phyloP scores from a whole-genome alignment of 2,888 invertebrate genomes.

The Orchestes rusci region DNA sequence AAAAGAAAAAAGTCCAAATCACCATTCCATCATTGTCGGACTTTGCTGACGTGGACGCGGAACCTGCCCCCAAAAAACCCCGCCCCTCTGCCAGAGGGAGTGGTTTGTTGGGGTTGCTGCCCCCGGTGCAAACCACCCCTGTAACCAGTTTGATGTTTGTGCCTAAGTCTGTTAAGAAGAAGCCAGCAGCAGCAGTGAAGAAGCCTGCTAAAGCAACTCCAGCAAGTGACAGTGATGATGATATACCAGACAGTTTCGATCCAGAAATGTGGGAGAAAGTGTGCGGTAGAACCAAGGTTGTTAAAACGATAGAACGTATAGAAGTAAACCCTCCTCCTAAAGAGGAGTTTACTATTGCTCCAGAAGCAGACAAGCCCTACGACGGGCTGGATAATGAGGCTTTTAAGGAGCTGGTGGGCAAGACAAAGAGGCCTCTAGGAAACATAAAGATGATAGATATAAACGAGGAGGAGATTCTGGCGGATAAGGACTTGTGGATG shows the following conservation, averaged over 20 bases:
- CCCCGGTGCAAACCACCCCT: conserved; percentile 33
- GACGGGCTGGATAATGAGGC: conserved; percentile 48
- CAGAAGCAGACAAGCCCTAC: conserved; percentile 44
- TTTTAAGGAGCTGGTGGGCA: conserved; percentile 64
- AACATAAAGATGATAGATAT: conserved; percentile 74
- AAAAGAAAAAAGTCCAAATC: conserved; percentile 34
- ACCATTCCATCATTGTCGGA: conserved; percentile 35
- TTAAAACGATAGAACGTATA: conserved; percentile 33
- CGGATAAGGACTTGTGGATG: conserved; percentile 74
- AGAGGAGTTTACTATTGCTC: conserved; percentile 34
- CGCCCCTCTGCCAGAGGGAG: conserved; percentile 31
- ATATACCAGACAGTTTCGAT: conserved; percentile 42
- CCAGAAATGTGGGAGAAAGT: conserved; percentile 47
- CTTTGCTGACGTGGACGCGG: conserved; percentile 29
- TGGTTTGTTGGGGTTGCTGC: conserved; percentile 33
- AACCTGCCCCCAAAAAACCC: conserved; percentile 28
- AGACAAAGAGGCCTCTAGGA: conserved; percentile 55
- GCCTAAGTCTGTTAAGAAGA: conserved; percentile 22
- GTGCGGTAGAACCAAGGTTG: conserved; percentile 38
- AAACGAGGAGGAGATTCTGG: conserved; percentile 66
- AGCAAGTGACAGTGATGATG: conserved; percentile 29
- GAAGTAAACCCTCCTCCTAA: not conserved
- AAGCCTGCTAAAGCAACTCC: not conserved
- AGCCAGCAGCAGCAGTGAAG: conserved; percentile 15
- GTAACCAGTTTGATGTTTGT: conserved; percentile 33